Base-by-base conservation (phyloP, 2,113 vertebrate species). In the Nematolebias whitei region DNA sequence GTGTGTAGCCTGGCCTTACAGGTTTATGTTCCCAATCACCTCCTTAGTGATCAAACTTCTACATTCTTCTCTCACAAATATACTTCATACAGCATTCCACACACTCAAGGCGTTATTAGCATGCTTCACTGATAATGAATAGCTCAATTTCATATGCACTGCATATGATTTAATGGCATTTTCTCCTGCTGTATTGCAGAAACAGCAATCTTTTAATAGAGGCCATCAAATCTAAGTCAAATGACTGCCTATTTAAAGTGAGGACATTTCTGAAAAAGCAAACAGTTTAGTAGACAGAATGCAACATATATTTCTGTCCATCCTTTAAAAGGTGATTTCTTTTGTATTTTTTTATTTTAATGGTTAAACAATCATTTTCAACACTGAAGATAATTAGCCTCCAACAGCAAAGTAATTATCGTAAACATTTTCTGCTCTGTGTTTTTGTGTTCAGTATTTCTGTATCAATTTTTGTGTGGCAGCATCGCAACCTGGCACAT, bases 21-120 rank as follows among this genome's bases (percentile, higher is more conserved):
- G 74, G 43, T 76, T 76, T 82, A 81, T 74, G 52, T 60, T 80
- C 68, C 70, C 49, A 41, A 71, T 76, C 55, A 51, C 38, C 0
- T 63, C 47, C 44, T 75, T 26, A 39, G 40, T 48, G 53, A 79
- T 74, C 23, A 15, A 32, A 10, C 62, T 62, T 8, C 20, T 57
- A n/a, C n/a, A 44, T 65, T 40, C 23, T n/a, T 39, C 23, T 51
- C 66, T 54, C 15, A 43, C 35, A 49, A 32, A 65, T 55, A 70
- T 23, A 43, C 54, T 67, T 47, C n/a, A n/a, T 18, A 19, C 32
- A 63, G 50, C 45, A 56, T 58, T 18, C 22, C 40, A 35, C 16
- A 39, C 24, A 59, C 12, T 9, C 12, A 24, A 41, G 4, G 49
- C 32, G 18, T 3, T 58, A 64, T 62, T 63, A 45, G 56, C 32